Conservation (phyloP, 2,113 vertebrate genomes). For the Tachycineta bicolor region DNA sequence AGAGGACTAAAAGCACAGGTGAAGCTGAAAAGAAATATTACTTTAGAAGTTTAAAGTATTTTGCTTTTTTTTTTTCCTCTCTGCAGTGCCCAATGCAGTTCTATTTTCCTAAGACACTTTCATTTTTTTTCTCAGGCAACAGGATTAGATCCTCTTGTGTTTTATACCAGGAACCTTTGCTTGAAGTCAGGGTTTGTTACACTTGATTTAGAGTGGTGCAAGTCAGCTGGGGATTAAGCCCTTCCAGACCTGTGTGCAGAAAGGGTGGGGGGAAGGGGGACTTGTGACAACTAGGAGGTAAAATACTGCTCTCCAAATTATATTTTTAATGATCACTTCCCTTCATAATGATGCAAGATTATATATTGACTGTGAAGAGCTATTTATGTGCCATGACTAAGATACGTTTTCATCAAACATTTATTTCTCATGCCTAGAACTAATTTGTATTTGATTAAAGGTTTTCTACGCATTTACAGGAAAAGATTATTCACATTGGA, state of each 20-base stretch:
- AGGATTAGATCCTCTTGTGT: slow-evolving; percentile 7
- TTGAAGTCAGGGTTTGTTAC: slow-evolving; percentile 32
- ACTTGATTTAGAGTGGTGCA: slow-evolving; percentile 48
- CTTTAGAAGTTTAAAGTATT: slow-evolving; percentile 53
- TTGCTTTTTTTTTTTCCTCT: slow-evolving; percentile 21
- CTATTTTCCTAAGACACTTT: slow-evolving; percentile 44
- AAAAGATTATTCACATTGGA: slow-evolving; percentile 62
- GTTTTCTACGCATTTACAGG: slow-evolving; percentile 52
- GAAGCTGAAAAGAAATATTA: slow-evolving; percentile 62
- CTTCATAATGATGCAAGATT: slow-evolving; percentile 70
- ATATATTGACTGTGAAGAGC: slow-evolving; percentile 66
- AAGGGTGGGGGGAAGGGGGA: not conserved
- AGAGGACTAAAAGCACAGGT: slow-evolving; percentile 62
- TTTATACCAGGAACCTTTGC: slow-evolving; percentile 19
- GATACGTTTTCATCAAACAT: slow-evolving; percentile 60
- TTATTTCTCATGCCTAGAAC: slow-evolving; percentile 62
- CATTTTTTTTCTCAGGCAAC: slow-evolving; percentile 25
- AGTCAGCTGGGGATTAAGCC: slow-evolving; percentile 48
- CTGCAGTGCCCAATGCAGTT: slow-evolving; percentile 10
- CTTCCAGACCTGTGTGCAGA: not conserved
- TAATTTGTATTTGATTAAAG: slow-evolving; percentile 80
- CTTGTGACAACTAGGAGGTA: slow-evolving; percentile 52
- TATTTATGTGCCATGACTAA: slow-evolving; percentile 60
- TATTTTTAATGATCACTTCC: slow-evolving; percentile 71
- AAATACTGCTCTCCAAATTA: slow-evolving; percentile 69